Percentiles rank a stretch among this genome's conserved stretches.
Conservation (phyloP, 2,888 invertebrate species). For the Cordilura impudica region DNA sequence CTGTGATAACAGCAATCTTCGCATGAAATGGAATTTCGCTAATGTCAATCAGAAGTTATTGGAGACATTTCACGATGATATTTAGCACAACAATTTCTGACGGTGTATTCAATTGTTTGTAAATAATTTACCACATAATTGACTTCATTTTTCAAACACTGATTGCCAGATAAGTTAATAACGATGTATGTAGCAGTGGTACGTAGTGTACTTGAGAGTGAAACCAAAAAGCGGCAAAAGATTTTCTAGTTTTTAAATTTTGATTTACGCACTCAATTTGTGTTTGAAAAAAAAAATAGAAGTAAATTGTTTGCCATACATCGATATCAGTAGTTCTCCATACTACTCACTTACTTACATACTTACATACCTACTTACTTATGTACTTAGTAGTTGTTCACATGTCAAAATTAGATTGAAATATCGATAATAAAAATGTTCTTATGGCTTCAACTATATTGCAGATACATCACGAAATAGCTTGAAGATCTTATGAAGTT, state of each 20-base stretch:
- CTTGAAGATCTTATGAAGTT: neutral
- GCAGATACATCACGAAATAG: neutral
- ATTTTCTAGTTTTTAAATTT: too few relatives aligned
- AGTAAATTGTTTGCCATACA: neutral
- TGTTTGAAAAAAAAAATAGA: neutral
- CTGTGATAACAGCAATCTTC: conserved; percentile 79
- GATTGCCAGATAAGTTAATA: neutral
- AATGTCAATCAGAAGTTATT: conserved; percentile 69
- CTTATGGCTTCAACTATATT: neutral
- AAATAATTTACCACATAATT: conserved; percentile 17
- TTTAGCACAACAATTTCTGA: conserved; percentile 19
- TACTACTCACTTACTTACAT: too few relatives aligned
- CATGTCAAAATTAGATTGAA: conserved; percentile 26
- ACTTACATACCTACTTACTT: too few relatives aligned
- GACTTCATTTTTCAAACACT: neutral
- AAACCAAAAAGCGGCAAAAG: neutral
- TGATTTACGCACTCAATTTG: conserved; percentile 5
- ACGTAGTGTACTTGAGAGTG: neutral
- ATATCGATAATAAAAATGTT: conserved; percentile 20
- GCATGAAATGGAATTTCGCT: conserved; percentile 74
- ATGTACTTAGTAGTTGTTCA: conserved; percentile 12
- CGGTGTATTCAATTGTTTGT: neutral
- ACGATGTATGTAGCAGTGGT: neutral
- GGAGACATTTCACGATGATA: conserved; percentile 65
- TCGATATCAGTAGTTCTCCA: neutral